Percentiles rank a stretch among this genome's conserved stretches.
Conservation (phyloP, 2,113 vertebrate species). For the Hippoglossus stenolepis region DNA sequence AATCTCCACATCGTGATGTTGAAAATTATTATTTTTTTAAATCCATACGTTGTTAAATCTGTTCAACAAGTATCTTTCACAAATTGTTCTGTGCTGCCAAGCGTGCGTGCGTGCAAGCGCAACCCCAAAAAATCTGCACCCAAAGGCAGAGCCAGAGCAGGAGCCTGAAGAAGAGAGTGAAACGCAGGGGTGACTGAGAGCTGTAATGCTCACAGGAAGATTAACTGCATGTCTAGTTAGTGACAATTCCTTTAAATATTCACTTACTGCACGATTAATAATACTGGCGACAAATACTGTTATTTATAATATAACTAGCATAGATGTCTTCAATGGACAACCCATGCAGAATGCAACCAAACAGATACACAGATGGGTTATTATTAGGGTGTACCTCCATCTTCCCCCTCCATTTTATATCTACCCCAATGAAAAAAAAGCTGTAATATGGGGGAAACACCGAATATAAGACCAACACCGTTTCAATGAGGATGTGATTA, state of each 20-base stretch:
- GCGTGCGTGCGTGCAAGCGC: constrained; percentile 14
- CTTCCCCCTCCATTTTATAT: constrained; percentile 73
- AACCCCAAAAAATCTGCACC: constrained; percentile 58
- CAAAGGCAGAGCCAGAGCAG: constrained; percentile 45
- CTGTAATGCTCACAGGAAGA: constrained; percentile 10
- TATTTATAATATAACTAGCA: too few relatives aligned
- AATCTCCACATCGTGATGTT: not conserved
- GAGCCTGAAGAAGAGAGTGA: constrained; percentile 34
- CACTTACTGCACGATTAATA: not conserved
- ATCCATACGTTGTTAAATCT: not conserved
- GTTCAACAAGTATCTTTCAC: constrained; percentile 14
- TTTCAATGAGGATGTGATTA: constrained; percentile 18
- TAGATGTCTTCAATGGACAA: not conserved
- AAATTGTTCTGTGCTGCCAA: constrained; percentile 1
- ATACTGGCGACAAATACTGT: not conserved
- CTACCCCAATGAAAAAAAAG: constrained; percentile 32
- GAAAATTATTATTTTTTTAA: not conserved
- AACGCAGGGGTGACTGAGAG: constrained; percentile 32
- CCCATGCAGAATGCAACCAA: not conserved
- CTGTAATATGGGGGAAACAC: constrained; percentile 56
- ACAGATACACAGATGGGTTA: constrained; percentile 42
- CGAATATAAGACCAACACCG: constrained; percentile 30
- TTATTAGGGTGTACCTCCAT: constrained; percentile 66
- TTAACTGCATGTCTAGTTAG: not conserved
- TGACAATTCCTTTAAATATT: constrained; percentile 22